These are phyloP conservation scores for Hylaeus anthracinus DNA, from an alignment of 1,140 invertebrate species.

Conservation along the genomic window DNA sequence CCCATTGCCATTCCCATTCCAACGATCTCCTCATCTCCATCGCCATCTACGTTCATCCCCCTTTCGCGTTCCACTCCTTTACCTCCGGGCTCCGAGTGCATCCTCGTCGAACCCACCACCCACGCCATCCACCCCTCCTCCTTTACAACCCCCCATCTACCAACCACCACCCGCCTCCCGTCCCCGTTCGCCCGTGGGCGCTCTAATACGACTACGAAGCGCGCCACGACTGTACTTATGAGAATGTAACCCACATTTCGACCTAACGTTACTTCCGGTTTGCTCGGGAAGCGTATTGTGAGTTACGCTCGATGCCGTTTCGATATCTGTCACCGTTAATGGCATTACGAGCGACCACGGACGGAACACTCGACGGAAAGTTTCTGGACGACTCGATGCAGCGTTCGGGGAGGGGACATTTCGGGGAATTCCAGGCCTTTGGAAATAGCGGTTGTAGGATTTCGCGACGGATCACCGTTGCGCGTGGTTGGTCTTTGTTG, in stretches of 20 bases:
- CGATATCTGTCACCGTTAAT: slow-evolving; percentile 40
- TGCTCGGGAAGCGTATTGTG: slow-evolving; percentile 48
- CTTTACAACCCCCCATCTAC: slow-evolving; percentile 1
- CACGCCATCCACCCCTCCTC: neutral
- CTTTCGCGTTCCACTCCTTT: slow-evolving; percentile 34
- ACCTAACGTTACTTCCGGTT: slow-evolving; percentile 57
- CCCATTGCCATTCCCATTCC: slow-evolving; percentile 63
- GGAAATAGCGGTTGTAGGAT: neutral
- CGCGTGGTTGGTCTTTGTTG: too few species aligned
- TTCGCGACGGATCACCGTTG: too few species aligned
- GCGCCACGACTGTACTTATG: slow-evolving; percentile 55
- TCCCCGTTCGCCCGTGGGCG: slow-evolving; percentile 52
- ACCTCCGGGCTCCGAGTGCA: slow-evolving; percentile 28
- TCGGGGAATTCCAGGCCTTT: neutral
- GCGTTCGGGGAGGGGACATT: neutral
- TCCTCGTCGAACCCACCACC: slow-evolving; percentile 23
- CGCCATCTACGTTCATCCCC: slow-evolving; percentile 41
- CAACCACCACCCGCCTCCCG: neutral
- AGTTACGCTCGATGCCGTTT: slow-evolving; percentile 13
- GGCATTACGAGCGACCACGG: slow-evolving; percentile 2
- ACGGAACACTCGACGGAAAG: neutral
- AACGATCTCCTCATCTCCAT: slow-evolving; percentile 55
- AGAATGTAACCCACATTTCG: slow-evolving; percentile 65
- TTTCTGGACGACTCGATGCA: neutral
- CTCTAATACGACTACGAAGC: slow-evolving; percentile 57